Conservation (phyloP, 2,888 invertebrate genomes). For the Drosophila eohydei region DNA sequence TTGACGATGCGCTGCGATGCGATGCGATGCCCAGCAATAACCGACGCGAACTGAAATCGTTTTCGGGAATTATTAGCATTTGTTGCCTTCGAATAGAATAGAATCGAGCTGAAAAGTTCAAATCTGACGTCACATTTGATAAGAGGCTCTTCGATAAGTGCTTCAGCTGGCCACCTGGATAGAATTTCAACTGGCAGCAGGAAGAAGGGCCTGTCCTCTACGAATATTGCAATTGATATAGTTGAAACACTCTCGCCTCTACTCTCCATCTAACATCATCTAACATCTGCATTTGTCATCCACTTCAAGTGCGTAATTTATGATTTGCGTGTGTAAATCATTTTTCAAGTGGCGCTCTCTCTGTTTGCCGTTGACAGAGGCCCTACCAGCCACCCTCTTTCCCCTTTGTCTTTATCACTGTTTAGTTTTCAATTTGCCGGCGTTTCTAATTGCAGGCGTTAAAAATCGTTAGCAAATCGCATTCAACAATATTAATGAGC, state of each 20-base stretch:
- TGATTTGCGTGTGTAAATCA: slow-evolving; percentile 79
- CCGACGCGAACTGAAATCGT: slow-evolving; percentile 71
- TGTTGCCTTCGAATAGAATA: slow-evolving; percentile 36
- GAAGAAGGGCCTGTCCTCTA: not conserved
- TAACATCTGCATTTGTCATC: slow-evolving; percentile 73
- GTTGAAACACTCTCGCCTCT: not conserved
- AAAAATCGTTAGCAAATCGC: slow-evolving; percentile 62
- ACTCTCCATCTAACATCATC: not conserved
- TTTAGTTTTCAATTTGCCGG: slow-evolving; percentile 61
- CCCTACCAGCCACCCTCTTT: not conserved
- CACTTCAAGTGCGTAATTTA: slow-evolving; percentile 76
- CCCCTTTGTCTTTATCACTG: slow-evolving; percentile 4
- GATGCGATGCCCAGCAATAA: slow-evolving; percentile 69
- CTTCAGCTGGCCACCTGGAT: not conserved
- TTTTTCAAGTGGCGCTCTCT: slow-evolving; percentile 57
- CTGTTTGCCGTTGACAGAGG: slow-evolving; percentile 59
- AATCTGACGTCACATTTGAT: slow-evolving; percentile 39
- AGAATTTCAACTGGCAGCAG: slow-evolving; percentile 6
- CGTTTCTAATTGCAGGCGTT: slow-evolving; percentile 72
- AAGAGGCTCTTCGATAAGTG: slow-evolving; percentile 29
- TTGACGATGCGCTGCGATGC: slow-evolving; percentile 62
- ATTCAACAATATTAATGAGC: slow-evolving; percentile 60
- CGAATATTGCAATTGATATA: slow-evolving; percentile 19
- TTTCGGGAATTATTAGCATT: slow-evolving; percentile 54
- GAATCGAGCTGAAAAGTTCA: slow-evolving; percentile 35